These are phyloP conservation scores for Esox niger DNA, from an alignment of 2,113 vertebrate species.

Conservation along the genomic window DNA sequence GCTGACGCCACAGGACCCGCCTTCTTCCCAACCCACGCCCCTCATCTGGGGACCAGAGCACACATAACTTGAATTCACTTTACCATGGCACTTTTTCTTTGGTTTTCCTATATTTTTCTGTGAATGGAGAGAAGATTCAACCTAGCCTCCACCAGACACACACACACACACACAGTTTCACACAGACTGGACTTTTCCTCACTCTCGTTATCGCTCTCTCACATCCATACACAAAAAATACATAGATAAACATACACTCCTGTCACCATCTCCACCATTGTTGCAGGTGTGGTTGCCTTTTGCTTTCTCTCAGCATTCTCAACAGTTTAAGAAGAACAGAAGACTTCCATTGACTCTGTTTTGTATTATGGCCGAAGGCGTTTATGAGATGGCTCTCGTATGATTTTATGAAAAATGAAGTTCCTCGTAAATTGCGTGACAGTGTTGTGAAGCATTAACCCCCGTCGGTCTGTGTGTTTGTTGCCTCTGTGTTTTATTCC, in stretches of 20 bases:
- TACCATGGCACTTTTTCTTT: constrained; percentile 82
- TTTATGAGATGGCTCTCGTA: constrained; percentile 37
- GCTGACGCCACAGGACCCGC: constrained; percentile 40
- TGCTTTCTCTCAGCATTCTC: constrained; percentile 46
- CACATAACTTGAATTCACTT: constrained; percentile 81
- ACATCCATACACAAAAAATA: constrained; percentile 15
- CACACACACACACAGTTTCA: constrained; percentile 34
- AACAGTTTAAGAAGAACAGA: constrained; percentile 31
- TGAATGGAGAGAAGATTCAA: constrained; percentile 49
- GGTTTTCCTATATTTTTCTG: constrained; percentile 37
- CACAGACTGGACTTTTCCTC: constrained; percentile 4
- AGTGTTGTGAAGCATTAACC: constrained; percentile 74
- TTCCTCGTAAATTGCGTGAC: constrained; percentile 60
- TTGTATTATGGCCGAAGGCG: constrained; percentile 58
- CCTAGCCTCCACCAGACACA: constrained; percentile 39
- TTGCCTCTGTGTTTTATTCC: constrained; percentile 45
- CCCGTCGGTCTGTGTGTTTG: constrained; percentile 34
- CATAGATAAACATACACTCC: not conserved
- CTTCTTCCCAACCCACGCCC: constrained; percentile 20
- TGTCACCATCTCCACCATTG: constrained; percentile 17
- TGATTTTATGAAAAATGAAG: constrained; percentile 42
- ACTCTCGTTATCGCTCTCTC: constrained; percentile 11
- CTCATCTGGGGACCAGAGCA: constrained; percentile 65
- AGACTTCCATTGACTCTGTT: constrained; percentile 38
- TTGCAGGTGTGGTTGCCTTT: constrained; percentile 30